A percentile compares a stretch with the other conserved stretches of the same genome.
Conservation (phyloP, 2,113 vertebrate species). For the Corythaixoides concolor region DNA sequence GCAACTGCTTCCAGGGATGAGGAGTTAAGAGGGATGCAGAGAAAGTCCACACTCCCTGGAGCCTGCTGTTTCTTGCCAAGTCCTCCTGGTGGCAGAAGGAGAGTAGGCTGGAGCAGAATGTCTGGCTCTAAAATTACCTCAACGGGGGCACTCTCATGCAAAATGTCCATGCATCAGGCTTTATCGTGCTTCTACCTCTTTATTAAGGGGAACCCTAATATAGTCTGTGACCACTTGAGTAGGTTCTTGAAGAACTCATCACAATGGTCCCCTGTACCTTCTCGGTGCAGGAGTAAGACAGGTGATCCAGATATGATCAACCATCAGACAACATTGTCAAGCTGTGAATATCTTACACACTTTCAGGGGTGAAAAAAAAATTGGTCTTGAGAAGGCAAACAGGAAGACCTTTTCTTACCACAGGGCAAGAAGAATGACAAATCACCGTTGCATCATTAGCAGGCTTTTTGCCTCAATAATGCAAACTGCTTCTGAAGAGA, state of each 20-base stretch:
- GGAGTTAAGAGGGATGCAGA: background rate
- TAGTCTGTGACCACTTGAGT: background rate
- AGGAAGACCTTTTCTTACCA: background rate
- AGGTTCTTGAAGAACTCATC: background rate
- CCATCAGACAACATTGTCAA: background rate
- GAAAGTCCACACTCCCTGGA: background rate
- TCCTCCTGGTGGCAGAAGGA: conserved; percentile 4
- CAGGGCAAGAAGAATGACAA: background rate
- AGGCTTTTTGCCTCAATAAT: background rate
- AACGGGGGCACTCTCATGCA: background rate
- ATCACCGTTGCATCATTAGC: background rate
- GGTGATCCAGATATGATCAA: background rate
- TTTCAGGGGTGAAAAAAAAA: background rate
- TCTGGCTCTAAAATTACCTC: background rate
- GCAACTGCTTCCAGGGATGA: background rate
- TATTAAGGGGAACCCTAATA: background rate
- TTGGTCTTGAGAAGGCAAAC: background rate
- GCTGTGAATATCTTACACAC: background rate
- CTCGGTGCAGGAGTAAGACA: background rate
- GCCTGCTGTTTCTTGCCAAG: background rate
- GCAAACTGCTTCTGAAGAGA: background rate
- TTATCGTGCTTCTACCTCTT: background rate
- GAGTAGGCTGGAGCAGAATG: background rate
- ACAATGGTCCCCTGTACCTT: background rate
- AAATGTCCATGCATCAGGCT: background rate